Evolutionary conservation across 2,888 invertebrate genomes (phyloP).

Genomic region (Ochropleura leucogaster): DNA sequence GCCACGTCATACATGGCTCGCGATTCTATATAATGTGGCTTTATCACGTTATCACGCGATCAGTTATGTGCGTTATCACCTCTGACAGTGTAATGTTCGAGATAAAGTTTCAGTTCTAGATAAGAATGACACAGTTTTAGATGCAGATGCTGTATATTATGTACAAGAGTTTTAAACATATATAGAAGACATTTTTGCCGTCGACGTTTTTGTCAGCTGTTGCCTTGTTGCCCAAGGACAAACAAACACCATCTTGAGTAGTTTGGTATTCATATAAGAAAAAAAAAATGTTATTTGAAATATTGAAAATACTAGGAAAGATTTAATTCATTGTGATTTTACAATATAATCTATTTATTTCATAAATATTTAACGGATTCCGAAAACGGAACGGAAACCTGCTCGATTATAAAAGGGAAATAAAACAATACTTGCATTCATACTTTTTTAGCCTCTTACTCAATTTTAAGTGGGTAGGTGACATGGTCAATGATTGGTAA

Average conservation of each 20-base stretch:
- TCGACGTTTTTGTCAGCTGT: too few relatives aligned
- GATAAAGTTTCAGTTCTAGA: constrained; percentile 70
- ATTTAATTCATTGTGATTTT: neutral
- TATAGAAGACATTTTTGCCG: neutral
- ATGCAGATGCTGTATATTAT: constrained; percentile 74
- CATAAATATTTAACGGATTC: constrained; percentile 2
- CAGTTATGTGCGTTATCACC: constrained; percentile 81
- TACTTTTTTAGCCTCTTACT: too few relatives aligned
- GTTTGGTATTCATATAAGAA: neutral
- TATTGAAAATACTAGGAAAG: too few relatives aligned
- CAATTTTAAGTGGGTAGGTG: too few relatives aligned
- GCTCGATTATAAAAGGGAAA: neutral
- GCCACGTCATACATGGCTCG: constrained; percentile 85
- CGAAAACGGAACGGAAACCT: neutral
- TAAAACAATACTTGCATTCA: too few relatives aligned
- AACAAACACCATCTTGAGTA: neutral
- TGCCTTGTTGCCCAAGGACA: neutral
- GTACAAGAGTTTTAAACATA: constrained; percentile 25
- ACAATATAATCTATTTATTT: constrained; percentile 8
- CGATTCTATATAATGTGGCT: constrained; percentile 73
- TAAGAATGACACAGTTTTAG: constrained; percentile 71
- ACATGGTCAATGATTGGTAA: too few relatives aligned
- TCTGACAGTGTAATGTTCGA: constrained; percentile 73
- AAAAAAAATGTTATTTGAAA: too few relatives aligned
- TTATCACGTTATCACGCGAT: constrained; percentile 84